phyloP scores from a whole-genome alignment of 92 coral and sea anemone species.

The Heteractis magnifica region DNA sequence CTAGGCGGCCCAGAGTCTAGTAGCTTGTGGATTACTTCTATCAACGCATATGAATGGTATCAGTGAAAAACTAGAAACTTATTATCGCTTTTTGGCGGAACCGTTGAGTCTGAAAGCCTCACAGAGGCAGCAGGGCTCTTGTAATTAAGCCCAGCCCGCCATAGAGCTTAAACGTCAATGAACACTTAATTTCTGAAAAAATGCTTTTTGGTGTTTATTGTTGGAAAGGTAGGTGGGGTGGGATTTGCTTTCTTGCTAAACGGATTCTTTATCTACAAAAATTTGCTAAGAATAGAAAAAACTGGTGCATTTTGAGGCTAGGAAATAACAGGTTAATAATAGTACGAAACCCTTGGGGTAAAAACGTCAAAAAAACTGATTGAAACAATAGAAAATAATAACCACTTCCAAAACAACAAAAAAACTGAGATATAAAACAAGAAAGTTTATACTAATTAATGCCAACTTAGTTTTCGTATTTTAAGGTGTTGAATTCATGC shows the following conservation, averaged over 20 bases:
- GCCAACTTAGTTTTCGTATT: too few relatives aligned
- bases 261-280: background rate
- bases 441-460: too few relatives aligned
- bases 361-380: too few relatives aligned
- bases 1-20: conserved; percentile 37
- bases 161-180: background rate
- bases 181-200: background rate
- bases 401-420: too few relatives aligned
- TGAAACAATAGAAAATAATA: too few relatives aligned
- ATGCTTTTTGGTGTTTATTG: background rate
- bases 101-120: conserved; percentile 39
- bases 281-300: too few relatives aligned
- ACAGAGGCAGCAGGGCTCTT: conserved; percentile 19
- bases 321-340: too few relatives aligned
- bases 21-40: conserved; percentile 31
- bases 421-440: too few relatives aligned
- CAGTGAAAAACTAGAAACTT: conserved; percentile 20
- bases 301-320: too few relatives aligned
- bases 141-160: conserved; percentile 9
- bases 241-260: background rate
- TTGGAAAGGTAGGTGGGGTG: background rate
- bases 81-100: conserved; percentile 31
- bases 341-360: too few relatives aligned
- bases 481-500: too few relatives aligned
- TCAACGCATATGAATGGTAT: conserved; percentile 23